Percentiles rank a stretch among this genome's conserved stretches.
phyloP scores from a whole-genome alignment of 2,797 vertebrate genomes.

The Crax fasciolata region DNA sequence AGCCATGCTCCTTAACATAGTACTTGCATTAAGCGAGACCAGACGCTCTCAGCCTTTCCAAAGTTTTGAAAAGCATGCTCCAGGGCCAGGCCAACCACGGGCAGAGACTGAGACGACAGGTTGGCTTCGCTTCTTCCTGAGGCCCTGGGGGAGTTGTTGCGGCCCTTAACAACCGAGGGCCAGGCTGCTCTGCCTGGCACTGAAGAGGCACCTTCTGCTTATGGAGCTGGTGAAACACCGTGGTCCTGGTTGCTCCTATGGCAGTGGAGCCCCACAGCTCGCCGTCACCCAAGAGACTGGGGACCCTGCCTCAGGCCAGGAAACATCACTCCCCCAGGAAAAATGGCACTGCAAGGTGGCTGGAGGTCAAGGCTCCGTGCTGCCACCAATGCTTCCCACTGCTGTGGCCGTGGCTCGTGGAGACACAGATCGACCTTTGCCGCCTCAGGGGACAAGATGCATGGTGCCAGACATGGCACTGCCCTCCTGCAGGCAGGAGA shows the following conservation, averaged over 20 bases:
- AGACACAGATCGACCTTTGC: neutral
- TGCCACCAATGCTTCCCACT: neutral
- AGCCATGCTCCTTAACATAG: neutral
- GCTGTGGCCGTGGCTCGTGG: neutral
- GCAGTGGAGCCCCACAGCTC: neutral
- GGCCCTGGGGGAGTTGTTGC: neutral
- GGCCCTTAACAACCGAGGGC: fast-evolving
- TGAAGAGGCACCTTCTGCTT: neutral
- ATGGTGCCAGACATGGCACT: neutral
- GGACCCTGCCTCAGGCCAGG: neutral
- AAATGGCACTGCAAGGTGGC: fast-evolving
- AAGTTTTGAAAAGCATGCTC: neutral
- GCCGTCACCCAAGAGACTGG: fast-evolving
- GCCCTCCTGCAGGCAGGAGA: fast-evolving
- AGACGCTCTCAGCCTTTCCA: neutral
- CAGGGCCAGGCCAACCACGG: neutral
- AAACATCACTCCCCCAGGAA: fast-evolving
- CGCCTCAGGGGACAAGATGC: neutral
- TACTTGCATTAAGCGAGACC: neutral
- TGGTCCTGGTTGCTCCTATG: fast-evolving
- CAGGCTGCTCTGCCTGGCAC: fast-evolving
- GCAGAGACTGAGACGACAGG: neutral
- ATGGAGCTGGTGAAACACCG: fast-evolving
- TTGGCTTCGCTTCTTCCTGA: neutral
- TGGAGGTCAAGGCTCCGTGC: neutral